phyloP scores from a whole-genome alignment of 2,888 invertebrate species.

The Cancer borealis region DNA sequence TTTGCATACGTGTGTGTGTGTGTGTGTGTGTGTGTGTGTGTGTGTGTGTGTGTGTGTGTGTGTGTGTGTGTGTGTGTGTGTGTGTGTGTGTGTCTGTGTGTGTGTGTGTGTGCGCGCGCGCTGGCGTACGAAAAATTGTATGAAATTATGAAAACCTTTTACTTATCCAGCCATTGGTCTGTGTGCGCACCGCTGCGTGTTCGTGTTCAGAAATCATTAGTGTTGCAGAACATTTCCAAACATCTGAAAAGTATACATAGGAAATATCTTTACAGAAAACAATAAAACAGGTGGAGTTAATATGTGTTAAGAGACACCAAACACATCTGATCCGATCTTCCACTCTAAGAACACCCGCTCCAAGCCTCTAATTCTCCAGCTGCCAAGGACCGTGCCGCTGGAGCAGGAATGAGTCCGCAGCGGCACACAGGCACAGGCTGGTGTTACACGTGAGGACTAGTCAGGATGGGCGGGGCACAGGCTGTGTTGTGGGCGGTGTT shows the following conservation, averaged over 20 bases:
- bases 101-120: not conserved
- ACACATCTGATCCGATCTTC: too few species aligned
- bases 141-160: too few species aligned
- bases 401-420: not conserved
- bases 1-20: not conserved
- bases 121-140: too few species aligned
- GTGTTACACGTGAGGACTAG: slow-evolving; percentile 24
- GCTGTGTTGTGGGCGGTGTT: slow-evolving; percentile 9
- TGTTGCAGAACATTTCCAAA: too few species aligned
- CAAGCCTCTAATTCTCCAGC: not conserved
- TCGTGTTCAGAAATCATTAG: too few species aligned
- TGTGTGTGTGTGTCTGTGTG: not conserved
- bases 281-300: too few species aligned
- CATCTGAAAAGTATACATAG: too few species aligned
- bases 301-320: too few species aligned
- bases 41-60: not conserved
- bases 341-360: not conserved
- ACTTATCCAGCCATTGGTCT: too few species aligned
- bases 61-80: not conserved
- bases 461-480: slow-evolving; percentile 38
- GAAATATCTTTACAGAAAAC: too few species aligned
- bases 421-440: not conserved
- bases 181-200: too few species aligned
- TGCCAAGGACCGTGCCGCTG: not conserved
- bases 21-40: not conserved